phyloP scores from a whole-genome alignment of 2,797 vertebrate species.

The Eulemur mongoz region DNA sequence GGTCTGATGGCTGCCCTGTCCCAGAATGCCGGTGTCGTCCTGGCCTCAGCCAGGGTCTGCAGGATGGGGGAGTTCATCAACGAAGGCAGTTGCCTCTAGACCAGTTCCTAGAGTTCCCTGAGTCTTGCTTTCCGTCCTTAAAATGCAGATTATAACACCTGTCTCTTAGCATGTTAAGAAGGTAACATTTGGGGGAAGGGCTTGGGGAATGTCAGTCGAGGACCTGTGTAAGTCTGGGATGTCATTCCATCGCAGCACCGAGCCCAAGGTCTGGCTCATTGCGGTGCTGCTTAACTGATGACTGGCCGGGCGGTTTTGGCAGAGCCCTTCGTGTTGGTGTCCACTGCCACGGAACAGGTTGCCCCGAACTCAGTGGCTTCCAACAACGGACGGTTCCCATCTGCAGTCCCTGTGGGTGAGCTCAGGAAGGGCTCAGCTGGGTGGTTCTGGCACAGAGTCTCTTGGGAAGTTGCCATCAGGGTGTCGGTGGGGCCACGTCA shows the following conservation, averaged over 20 bases:
- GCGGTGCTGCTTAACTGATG: not conserved
- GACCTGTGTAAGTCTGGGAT: not conserved
- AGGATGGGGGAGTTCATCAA: not conserved
- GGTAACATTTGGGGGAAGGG: not conserved
- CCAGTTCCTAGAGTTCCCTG: not conserved
- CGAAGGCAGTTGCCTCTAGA: not conserved
- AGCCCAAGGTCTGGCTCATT: not conserved
- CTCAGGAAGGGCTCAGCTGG: not conserved
- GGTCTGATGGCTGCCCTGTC: not conserved
- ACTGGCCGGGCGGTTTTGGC: not conserved
- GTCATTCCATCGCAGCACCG: not conserved
- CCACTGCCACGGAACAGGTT: too few species aligned
- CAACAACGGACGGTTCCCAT: not conserved
- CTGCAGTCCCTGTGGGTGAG: not conserved
- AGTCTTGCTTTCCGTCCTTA: not conserved
- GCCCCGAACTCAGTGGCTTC: not conserved
- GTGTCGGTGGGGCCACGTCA: not conserved
- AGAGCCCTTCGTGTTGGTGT: accelerated
- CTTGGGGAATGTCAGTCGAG: not conserved
- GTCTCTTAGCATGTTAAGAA: not conserved
- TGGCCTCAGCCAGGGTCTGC: not conserved
- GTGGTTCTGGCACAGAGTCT: too few species aligned
- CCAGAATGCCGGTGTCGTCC: not conserved
- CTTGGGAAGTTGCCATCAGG: not conserved
- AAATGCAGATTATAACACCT: not conserved